Evolutionary conservation across 2,113 vertebrate genomes (phyloP).

Genomic region (Brachirus orientalis): DNA sequence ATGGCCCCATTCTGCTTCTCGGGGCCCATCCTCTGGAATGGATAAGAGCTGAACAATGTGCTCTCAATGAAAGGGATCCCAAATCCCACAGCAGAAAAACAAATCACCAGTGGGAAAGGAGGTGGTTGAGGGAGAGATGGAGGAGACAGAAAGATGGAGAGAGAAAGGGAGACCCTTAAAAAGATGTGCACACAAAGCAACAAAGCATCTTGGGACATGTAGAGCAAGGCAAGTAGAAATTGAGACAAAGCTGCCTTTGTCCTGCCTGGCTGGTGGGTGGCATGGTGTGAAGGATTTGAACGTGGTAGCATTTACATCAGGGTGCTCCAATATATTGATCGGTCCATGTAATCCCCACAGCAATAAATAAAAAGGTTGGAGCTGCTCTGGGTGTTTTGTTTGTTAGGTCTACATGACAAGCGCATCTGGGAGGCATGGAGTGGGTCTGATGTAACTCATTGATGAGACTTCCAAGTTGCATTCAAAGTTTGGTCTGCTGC

Average conservation of each 20-base stretch:
- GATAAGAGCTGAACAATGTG: constrained; percentile 77
- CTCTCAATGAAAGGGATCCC: constrained; percentile 74
- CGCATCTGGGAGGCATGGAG: constrained; percentile 58
- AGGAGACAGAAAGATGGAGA: constrained; percentile 62
- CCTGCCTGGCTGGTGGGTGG: constrained; percentile 72
- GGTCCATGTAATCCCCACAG: constrained; percentile 63
- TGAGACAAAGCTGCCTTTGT: constrained; percentile 78
- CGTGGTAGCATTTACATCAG: constrained; percentile 54
- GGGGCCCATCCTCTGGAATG: constrained; percentile 74
- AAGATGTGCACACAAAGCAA: constrained; percentile 76
- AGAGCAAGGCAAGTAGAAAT: constrained; percentile 75
- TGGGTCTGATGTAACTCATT: constrained; percentile 45
- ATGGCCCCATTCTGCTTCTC: constrained; percentile 70
- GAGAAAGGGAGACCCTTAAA: constrained; percentile 67
- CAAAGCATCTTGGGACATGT: constrained; percentile 79
- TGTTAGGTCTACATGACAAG: constrained; percentile 43
- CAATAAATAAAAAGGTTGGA: constrained; percentile 55
- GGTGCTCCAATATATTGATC: constrained; percentile 74
- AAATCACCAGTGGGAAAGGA: constrained; percentile 75
- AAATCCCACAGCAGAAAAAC: constrained; percentile 77
- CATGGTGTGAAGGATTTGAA: constrained; percentile 63
- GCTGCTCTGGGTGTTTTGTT: constrained; percentile 39
- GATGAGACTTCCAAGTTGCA: constrained; percentile 30
- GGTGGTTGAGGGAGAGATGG: constrained; percentile 54
- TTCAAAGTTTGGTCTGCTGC: constrained; percentile 49